Conservation (phyloP, 2,113 vertebrate genomes). For the Gnathonemus echidnorhynchus region DNA sequence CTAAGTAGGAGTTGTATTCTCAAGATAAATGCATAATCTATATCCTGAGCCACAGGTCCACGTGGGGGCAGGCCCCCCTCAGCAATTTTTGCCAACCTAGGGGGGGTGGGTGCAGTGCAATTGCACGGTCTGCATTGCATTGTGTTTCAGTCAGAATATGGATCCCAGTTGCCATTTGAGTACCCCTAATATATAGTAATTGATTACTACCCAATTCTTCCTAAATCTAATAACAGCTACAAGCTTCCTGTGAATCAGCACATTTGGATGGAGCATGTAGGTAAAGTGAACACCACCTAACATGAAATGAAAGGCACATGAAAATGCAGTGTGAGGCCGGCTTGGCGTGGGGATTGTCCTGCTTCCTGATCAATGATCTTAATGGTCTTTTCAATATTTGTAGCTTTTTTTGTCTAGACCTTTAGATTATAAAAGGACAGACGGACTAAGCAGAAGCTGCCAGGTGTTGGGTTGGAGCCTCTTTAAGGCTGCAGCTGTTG, state of each 20-base stretch:
- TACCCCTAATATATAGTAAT: background rate
- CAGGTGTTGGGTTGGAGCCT: background rate
- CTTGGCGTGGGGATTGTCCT: background rate
- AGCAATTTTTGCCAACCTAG: background rate
- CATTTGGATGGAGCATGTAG: background rate
- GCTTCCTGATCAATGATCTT: background rate
- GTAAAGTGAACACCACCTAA: background rate
- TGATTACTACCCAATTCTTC: background rate
- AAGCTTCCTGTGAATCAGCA: background rate
- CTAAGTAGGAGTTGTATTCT: background rate
- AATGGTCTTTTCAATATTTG: background rate
- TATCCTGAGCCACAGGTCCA: background rate
- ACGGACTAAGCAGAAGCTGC: background rate
- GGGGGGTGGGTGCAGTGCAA: background rate
- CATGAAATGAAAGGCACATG: background rate
- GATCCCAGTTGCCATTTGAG: background rate
- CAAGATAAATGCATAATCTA: no score
- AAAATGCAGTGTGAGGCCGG: background rate
- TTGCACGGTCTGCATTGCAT: background rate
- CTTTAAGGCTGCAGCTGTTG: background rate
- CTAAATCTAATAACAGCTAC: background rate
- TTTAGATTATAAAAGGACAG: background rate
- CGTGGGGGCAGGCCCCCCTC: background rate
- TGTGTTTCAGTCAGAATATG: background rate
- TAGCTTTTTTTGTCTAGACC: background rate